Evolutionary conservation across 2,797 vertebrate genomes (phyloP).

Genomic region (Menidia menidia): DNA sequence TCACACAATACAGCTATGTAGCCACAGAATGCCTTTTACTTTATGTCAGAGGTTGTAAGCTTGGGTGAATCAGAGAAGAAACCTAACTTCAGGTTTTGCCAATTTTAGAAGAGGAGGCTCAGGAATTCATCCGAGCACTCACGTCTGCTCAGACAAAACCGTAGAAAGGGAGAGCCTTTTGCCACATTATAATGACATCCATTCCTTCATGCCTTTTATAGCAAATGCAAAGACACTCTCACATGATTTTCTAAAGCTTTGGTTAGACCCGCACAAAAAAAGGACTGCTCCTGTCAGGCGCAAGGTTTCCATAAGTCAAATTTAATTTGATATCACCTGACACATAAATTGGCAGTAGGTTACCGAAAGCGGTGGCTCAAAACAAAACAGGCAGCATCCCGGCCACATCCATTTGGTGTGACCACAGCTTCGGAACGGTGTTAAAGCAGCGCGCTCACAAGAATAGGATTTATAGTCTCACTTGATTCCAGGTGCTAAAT

Average conservation of each 20-base stretch:
- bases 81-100: slow-evolving; percentile 4
- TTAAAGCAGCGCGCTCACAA: slow-evolving; percentile 38
- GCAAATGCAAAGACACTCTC: slow-evolving; percentile 13
- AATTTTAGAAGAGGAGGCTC: slow-evolving; percentile 19
- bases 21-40: slow-evolving; percentile 47
- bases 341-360: slow-evolving; percentile 68
- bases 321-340: slow-evolving; percentile 73
- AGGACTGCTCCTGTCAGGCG: slow-evolving; percentile 18
- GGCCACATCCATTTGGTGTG: slow-evolving; percentile 50
- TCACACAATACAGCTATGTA: slow-evolving; percentile 32
- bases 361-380: slow-evolving; percentile 43
- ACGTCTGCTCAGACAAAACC: slow-evolving; percentile 19
- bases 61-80: slow-evolving; percentile 14
- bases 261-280: slow-evolving; percentile 38
- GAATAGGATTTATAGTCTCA: slow-evolving; percentile 42
- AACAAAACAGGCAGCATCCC: slow-evolving; percentile 56
- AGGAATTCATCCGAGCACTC: slow-evolving; percentile 51
- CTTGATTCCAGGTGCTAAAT: slow-evolving; percentile 50
- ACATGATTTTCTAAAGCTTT: slow-evolving; percentile 48
- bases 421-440: slow-evolving; percentile 37
- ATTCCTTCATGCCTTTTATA: slow-evolving; percentile 19
- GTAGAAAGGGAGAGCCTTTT: slow-evolving; percentile 14
- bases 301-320: slow-evolving; percentile 58
- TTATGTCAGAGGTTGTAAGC: slow-evolving; percentile 27
- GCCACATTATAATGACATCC: slow-evolving; percentile 24